Conservation (phyloP, 2,113 vertebrate species). For the Caranx ignobilis region DNA sequence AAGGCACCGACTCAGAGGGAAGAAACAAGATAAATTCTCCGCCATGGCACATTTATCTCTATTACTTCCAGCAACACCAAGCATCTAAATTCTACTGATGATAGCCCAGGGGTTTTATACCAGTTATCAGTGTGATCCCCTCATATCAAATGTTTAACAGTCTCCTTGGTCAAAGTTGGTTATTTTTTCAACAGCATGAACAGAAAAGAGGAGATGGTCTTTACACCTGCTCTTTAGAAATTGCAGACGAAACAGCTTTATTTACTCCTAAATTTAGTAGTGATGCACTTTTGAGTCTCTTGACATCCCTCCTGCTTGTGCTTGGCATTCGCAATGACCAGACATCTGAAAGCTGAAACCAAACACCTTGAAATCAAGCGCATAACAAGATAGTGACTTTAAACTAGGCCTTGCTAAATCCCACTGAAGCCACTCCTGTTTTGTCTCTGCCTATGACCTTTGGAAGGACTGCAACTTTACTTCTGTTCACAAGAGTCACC, state of each 20-base stretch:
- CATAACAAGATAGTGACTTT: slow-evolving; percentile 28
- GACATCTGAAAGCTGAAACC: background rate
- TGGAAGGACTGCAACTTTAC: slow-evolving; percentile 5
- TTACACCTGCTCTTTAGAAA: slow-evolving; percentile 31
- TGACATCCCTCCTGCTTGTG: slow-evolving; percentile 7
- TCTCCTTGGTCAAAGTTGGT: slow-evolving; percentile 47
- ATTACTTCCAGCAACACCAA: slow-evolving; percentile 68
- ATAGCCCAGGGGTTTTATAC: slow-evolving; percentile 54
- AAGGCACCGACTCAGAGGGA: slow-evolving; percentile 51
- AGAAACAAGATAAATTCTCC: slow-evolving; percentile 69
- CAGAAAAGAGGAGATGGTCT: slow-evolving; percentile 21
- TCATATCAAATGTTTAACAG: slow-evolving; percentile 64
- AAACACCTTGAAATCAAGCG: background rate
- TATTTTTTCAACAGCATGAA: slow-evolving; percentile 39
- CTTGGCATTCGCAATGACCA: slow-evolving; percentile 8
- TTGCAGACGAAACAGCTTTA: background rate
- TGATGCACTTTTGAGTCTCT: slow-evolving; percentile 26
- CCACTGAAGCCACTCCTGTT: slow-evolving; percentile 21
- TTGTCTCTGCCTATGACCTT: background rate
- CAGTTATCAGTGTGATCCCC: slow-evolving; percentile 62
- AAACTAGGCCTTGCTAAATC: slow-evolving; percentile 10
- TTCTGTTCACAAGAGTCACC: background rate
- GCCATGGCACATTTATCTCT: slow-evolving; percentile 68
- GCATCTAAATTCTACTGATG: slow-evolving; percentile 73
- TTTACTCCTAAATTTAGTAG: slow-evolving; percentile 35